phyloP scores from a whole-genome alignment of 1,140 invertebrate genomes.

The Pygmarrhopalites habei region DNA sequence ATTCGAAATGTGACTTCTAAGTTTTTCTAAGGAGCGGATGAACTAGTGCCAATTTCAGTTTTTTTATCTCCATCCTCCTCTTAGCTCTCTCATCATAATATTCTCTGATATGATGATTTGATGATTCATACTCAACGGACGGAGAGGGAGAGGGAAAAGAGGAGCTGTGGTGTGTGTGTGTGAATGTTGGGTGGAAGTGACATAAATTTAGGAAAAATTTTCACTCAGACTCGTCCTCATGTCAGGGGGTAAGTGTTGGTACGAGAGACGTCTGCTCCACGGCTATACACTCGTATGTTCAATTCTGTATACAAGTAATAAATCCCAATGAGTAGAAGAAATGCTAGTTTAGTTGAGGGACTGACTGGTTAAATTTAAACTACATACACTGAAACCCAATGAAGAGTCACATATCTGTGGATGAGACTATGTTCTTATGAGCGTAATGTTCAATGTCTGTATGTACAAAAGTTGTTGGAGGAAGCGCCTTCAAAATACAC shows the following conservation, averaged over 20 bases:
- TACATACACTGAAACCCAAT: neutral
- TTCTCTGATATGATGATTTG: too few species aligned
- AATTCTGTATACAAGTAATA: neutral
- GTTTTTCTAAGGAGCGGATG: neutral
- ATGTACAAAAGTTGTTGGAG: too few species aligned
- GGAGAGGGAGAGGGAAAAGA: too few species aligned
- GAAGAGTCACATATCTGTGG: too few species aligned
- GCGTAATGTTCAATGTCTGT: too few species aligned
- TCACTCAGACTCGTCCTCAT: neutral
- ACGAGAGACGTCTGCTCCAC: neutral
- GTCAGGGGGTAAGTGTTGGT: too few species aligned
- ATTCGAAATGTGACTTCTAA: neutral
- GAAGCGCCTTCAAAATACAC: too few species aligned
- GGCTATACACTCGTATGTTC: neutral
- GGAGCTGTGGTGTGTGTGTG: too few species aligned
- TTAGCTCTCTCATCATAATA: too few species aligned
- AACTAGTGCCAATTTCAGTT: neutral
- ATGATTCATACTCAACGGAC: too few species aligned
- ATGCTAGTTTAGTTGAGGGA: neutral
- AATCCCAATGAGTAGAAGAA: neutral
- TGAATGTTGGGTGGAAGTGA: neutral
- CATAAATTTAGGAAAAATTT: conserved; percentile 6
- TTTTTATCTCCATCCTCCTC: neutral
- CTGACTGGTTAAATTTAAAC: neutral
- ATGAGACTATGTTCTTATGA: too few species aligned